Evolutionary conservation across 2,113 vertebrate species (phyloP), one percentile per base, ranked within the genome.

Genomic region (Brachyhypopomus occidentalis): DNA sequence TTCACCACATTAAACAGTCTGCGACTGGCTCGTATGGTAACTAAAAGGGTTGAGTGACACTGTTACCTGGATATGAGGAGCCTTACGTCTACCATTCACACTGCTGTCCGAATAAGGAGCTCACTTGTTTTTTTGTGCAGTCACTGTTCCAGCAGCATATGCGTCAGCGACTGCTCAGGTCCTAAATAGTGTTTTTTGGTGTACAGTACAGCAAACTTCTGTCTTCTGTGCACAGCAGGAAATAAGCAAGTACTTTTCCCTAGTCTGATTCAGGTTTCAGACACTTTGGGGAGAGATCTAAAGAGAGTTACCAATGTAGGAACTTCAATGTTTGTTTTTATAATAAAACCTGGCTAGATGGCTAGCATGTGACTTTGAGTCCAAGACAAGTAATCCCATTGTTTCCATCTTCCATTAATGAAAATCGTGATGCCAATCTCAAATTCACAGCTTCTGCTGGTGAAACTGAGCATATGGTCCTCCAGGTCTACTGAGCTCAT

Each of bases 161-260:
- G 75, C 63, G 69, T 77, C 75, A 64, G 30, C 30, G 41, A 59
- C 9, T 34, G 5, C 4, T 71, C 71, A 63, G 56, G 70, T 56
- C 25, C 20, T 36, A 66, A 78, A 76, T 58, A 73, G 60, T 27
- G 23, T 6, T 55, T 23, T 41, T 80, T 64, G 73, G 66, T 80
- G 59, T 59, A 38, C 8, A 17, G 58, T 72, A 63, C 30, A 34
- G 22, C 41, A 45, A 34, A 73, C 30, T 36, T 23, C 52, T 73
- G 71, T 58, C 58, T 78, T 58, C 58, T 83, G 72, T 77, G 48
- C 75, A 83, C 23, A 66, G 73, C 59, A 63, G 41, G 30, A 74
- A 27, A 67, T 8, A 73, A 64, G 38, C 78, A 80, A 59, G 78
- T 73, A 52, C 45, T 52, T 52, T 52, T 52, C 45, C 12, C 12